These are phyloP conservation scores for Eleutherodactylus coqui DNA, from an alignment of 2,797 vertebrate genomes.

Conservation along the genomic window DNA sequence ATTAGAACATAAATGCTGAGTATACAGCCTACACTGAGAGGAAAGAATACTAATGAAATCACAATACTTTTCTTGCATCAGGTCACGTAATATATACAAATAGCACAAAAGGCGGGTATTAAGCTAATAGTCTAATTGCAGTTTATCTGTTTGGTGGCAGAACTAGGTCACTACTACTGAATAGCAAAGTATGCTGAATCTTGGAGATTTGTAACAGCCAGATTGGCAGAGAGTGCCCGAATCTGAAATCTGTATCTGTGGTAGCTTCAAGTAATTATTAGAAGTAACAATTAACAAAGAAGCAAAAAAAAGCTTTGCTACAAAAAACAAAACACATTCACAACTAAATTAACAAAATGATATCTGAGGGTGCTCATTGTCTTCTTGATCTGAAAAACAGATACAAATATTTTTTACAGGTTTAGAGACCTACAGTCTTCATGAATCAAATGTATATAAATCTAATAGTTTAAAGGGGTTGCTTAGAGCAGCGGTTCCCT, in stretches of 20 bases:
- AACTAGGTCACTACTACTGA: background rate
- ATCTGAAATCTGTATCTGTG: background rate
- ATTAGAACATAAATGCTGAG: slow-evolving; percentile 40
- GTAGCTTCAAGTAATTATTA: background rate
- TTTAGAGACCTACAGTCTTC: background rate
- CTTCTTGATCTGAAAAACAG: background rate
- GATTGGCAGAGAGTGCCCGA: background rate
- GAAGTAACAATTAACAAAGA: background rate
- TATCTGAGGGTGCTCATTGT: background rate
- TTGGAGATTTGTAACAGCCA: background rate
- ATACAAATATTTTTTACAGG: background rate
- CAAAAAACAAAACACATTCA: background rate
- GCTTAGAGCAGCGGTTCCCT: too few relatives aligned
- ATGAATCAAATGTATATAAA: background rate
- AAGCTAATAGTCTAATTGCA: background rate
- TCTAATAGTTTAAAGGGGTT: background rate
- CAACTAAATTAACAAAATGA: background rate
- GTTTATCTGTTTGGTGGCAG: background rate
- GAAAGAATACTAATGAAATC: slow-evolving; percentile 19
- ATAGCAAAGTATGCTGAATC: background rate
- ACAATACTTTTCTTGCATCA: background rate
- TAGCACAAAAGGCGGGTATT: background rate
- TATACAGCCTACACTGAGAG: slow-evolving; percentile 19
- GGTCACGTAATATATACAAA: background rate
- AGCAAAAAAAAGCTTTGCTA: background rate